Conservation (phyloP, 2,113 vertebrate genomes). For the Nettapus auritus region DNA sequence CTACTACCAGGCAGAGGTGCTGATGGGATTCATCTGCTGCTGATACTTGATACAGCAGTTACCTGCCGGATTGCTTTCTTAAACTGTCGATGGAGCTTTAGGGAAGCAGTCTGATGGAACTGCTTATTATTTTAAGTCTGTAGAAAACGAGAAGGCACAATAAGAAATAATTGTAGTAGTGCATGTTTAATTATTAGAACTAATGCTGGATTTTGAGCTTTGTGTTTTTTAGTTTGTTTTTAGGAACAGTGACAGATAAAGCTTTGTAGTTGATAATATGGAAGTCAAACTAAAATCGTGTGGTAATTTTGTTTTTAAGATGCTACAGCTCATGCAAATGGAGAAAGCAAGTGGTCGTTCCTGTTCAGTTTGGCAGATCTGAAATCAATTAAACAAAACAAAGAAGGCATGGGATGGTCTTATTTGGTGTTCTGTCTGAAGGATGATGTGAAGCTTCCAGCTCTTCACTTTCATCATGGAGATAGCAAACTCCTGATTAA, state of each 20-base stretch:
- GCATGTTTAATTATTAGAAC: neutral
- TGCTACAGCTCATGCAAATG: conserved; percentile 77
- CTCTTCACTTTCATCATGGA: conserved; percentile 95
- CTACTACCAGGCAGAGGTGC: neutral
- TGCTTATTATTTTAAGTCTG: neutral
- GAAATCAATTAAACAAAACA: conserved; percentile 88
- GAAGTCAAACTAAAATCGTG: conserved; percentile 43
- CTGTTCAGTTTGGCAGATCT: conserved; percentile 89
- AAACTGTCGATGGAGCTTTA: neutral
- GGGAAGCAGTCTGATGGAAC: neutral
- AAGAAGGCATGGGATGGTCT: conserved; percentile 89
- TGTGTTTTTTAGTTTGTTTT: neutral
- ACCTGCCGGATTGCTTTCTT: neutral
- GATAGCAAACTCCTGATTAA: conserved; percentile 89
- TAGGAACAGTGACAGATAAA: neutral
- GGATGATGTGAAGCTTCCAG: conserved; percentile 85
- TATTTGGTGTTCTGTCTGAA: conserved; percentile 89
- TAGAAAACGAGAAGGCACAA: neutral
- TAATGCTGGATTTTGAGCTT: neutral
- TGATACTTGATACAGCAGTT: neutral
- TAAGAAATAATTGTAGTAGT: neutral
- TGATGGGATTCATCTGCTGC: neutral
- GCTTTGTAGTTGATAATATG: neutral
- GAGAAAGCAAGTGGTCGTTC: conserved; percentile 89
- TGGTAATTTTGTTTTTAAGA: conserved; percentile 79